phyloP scores from a whole-genome alignment of 2,888 invertebrate genomes.

The Catocala nupta region DNA sequence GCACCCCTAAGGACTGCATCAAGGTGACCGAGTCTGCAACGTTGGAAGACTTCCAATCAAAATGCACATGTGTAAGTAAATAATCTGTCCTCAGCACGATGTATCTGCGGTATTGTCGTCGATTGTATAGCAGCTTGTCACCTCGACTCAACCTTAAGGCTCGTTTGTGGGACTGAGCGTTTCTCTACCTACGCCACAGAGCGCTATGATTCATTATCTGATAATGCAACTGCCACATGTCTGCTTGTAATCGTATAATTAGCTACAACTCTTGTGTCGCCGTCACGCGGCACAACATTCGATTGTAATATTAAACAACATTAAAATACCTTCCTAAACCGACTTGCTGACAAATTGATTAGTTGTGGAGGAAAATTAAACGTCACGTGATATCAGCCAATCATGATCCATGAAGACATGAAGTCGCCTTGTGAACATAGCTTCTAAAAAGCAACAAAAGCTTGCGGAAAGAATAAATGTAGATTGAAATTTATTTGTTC shows the following conservation, averaged over 20 bases:
- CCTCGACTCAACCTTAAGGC: constrained; percentile 8
- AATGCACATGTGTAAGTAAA: background rate
- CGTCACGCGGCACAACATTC: too few species aligned
- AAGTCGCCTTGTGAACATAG: too few species aligned
- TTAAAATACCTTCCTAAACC: too few species aligned
- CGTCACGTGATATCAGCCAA: background rate
- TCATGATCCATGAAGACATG: too few species aligned
- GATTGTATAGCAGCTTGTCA: constrained; percentile 4
- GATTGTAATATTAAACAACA: too few species aligned
- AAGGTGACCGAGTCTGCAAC: too few species aligned
- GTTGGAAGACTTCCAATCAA: background rate
- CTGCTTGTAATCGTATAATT: background rate
- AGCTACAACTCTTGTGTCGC: too few species aligned
- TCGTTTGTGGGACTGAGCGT: constrained; percentile 2
- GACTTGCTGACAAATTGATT: constrained; percentile 1
- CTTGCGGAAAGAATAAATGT: too few species aligned
- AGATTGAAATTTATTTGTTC: too few species aligned
- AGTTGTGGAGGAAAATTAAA: background rate
- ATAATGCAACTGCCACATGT: constrained; percentile 7
- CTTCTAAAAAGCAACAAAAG: too few species aligned
- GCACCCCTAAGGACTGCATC: too few species aligned
- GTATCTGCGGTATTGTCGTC: background rate
- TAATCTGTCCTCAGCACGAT: background rate
- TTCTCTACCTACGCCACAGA: constrained; percentile 5
- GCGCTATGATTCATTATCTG: constrained; percentile 17